Evolutionary conservation across 2,113 vertebrate species (phyloP).

Genomic region (Corapipo altera): DNA sequence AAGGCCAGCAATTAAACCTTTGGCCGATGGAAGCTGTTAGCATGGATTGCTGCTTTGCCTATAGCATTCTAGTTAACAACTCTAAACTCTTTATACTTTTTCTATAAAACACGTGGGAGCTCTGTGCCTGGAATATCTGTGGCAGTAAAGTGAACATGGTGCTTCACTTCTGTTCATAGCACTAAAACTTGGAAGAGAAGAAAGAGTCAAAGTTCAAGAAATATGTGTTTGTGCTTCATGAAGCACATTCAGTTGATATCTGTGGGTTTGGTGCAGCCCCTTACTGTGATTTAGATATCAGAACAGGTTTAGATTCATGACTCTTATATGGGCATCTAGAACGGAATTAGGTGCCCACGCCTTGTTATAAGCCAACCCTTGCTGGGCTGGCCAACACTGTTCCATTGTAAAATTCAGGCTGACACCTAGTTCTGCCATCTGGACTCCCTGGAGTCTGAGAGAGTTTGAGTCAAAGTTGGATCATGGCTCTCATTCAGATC

Average conservation of each 20-base stretch:
- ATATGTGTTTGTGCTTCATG: neutral
- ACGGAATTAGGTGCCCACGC: neutral
- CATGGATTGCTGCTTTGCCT: conserved; percentile 49
- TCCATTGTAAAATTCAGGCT: neutral
- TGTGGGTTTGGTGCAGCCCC: neutral
- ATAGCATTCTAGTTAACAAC: conserved; percentile 30
- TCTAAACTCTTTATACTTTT: conserved; percentile 61
- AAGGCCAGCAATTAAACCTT: conserved; percentile 55
- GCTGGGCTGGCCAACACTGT: neutral
- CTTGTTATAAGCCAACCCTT: neutral
- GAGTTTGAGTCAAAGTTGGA: neutral
- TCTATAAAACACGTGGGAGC: conserved; percentile 29
- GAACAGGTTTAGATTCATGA: neutral
- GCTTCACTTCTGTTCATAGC: conserved; percentile 18
- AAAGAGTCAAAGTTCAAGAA: neutral
- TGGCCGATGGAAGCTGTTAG: conserved; percentile 63
- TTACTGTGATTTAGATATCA: neutral
- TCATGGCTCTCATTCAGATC: neutral
- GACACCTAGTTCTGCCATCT: neutral
- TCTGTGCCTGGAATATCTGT: conserved; percentile 50
- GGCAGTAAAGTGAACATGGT: conserved; percentile 35
- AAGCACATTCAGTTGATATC: neutral
- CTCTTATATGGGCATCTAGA: neutral
- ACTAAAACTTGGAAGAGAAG: neutral
- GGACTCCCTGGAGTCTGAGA: neutral